Conservation (phyloP, 2,113 vertebrate species). For the Ardeotis arabs region DNA sequence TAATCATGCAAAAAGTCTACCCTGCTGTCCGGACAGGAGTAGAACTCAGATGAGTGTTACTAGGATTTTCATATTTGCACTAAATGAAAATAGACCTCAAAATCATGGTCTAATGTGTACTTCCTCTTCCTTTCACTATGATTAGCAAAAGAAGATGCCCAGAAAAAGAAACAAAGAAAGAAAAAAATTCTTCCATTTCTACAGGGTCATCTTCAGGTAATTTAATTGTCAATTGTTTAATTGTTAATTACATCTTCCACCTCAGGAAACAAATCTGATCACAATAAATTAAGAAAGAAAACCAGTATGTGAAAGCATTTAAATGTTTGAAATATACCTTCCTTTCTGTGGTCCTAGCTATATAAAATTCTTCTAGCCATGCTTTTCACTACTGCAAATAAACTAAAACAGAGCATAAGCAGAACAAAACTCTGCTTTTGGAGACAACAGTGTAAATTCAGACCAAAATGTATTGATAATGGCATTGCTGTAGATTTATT, state of each 20-base stretch:
- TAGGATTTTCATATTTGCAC: background rate
- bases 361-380: background rate
- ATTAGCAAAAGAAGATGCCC: background rate
- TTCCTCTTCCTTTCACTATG: background rate
- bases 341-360: background rate
- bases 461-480: background rate
- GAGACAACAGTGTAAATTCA: background rate
- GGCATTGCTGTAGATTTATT: background rate
- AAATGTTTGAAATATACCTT: background rate
- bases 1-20: background rate
- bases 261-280: background rate
- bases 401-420: background rate
- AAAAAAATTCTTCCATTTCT: background rate
- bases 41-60: background rate
- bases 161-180: background rate
- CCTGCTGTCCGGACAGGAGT: background rate
- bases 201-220: background rate
- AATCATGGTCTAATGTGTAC: background rate
- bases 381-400: background rate
- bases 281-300: background rate
- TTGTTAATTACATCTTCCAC: background rate
- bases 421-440: background rate
- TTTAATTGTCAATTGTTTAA: background rate
- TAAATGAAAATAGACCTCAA: background rate
- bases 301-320: background rate